Evolutionary conservation across 2,888 invertebrate genomes (phyloP).

Genomic region (Neoitamus cyanurus): DNA sequence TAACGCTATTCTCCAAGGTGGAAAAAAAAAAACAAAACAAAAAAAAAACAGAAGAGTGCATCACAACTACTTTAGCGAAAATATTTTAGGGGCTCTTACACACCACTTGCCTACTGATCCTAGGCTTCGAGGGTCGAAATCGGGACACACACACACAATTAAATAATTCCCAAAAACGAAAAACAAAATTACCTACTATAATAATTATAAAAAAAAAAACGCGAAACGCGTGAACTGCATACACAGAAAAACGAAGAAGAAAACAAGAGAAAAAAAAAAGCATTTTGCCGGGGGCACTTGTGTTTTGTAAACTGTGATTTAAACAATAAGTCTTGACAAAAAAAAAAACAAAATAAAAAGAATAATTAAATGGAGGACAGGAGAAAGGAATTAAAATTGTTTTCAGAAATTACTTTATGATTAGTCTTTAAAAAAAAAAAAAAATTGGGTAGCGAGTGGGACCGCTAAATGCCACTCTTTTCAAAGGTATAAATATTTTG

Average conservation of each 20-base stretch:
- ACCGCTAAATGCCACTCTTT: not conserved
- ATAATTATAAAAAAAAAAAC: not conserved
- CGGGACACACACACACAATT: too few relatives aligned
- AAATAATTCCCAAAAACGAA: not conserved
- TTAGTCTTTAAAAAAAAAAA: not conserved
- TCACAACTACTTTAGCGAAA: too few relatives aligned
- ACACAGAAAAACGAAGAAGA: not conserved
- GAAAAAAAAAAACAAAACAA: too few relatives aligned
- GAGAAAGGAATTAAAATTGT: not conserved
- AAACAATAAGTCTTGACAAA: not conserved
- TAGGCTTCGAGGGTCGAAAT: too few relatives aligned
- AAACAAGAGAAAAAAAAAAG: not conserved
- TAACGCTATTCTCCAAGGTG: too few relatives aligned
- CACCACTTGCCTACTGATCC: too few relatives aligned
- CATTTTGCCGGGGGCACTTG: not conserved
- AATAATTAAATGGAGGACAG: not conserved
- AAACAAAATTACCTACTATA: not conserved
- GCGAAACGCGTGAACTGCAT: not conserved
- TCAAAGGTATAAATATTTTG: not conserved
- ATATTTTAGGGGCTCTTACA: too few relatives aligned
- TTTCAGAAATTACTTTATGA: not conserved
- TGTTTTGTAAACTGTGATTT: not conserved
- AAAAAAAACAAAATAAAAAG: not conserved
- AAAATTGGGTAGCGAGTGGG: not conserved
- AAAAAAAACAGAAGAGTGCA: too few relatives aligned